Evolutionary conservation across 2,888 invertebrate genomes (phyloP).

Genomic region (Drosophila tripunctata): DNA sequence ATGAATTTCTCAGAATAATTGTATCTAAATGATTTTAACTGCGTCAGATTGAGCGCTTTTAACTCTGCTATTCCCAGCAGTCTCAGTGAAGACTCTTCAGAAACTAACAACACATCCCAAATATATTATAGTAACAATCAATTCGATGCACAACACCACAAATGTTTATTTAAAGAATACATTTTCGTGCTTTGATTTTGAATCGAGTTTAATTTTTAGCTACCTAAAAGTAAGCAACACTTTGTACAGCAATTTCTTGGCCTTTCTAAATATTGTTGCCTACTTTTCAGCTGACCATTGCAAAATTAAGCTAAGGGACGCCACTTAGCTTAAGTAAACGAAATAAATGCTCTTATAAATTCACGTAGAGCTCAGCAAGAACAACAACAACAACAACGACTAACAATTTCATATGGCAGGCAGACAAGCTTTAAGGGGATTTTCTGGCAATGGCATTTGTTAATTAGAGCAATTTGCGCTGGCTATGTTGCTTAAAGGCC

Average conservation of each 20-base stretch:
- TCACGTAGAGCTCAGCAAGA: constrained; percentile 1
- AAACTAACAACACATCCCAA: not conserved
- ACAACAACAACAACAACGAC: constrained; percentile 1
- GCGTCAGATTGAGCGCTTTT: no score
- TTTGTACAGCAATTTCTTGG: not conserved
- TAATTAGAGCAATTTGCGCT: constrained; percentile 57
- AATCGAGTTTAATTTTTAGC: not conserved
- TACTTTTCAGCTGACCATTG: constrained; percentile 28
- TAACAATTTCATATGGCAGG: constrained; percentile 16
- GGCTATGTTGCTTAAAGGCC: constrained; percentile 22
- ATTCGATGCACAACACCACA: not conserved
- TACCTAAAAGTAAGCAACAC: constrained; percentile 23
- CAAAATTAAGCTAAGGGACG: not conserved
- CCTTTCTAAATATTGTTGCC: constrained; percentile 13
- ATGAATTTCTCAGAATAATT: no score
- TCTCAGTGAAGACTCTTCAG: not conserved
- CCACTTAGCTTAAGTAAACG: constrained; percentile 2
- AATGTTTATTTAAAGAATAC: not conserved
- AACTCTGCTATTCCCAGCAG: no score
- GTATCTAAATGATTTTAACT: no score
- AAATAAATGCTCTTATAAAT: constrained; percentile 11
- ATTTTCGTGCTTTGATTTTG: not conserved
- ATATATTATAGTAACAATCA: not conserved
- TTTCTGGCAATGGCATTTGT: constrained; percentile 58
- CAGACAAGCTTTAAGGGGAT: constrained; percentile 25